Conservation (phyloP, 1,140 invertebrate species). For the Nephila pilipes region DNA sequence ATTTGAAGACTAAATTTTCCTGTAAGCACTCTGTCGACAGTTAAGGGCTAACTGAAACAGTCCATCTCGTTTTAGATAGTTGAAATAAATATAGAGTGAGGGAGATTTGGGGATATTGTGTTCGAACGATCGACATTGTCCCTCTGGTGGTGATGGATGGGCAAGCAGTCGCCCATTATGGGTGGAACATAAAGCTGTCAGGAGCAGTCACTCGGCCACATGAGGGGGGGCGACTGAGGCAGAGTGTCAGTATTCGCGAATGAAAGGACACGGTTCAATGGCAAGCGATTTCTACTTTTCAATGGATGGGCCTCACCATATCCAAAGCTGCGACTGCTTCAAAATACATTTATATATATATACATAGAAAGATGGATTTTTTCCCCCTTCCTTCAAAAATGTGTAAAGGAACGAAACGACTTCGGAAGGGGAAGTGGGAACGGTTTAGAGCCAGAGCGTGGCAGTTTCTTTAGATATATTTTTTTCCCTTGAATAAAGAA, state of each 20-base stretch:
- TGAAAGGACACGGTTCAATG: slow-evolving; percentile 57
- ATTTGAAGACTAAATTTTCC: slow-evolving; percentile 7
- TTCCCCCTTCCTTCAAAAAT: slow-evolving; percentile 45
- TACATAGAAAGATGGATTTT: slow-evolving; percentile 36
- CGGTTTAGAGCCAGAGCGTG: slow-evolving; percentile 19
- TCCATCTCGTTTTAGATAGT: slow-evolving; percentile 42
- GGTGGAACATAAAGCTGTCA: slow-evolving; percentile 70
- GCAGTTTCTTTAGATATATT: slow-evolving; percentile 38
- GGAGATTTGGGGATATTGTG: slow-evolving; percentile 56
- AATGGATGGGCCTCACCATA: slow-evolving; percentile 25
- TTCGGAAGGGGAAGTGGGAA: slow-evolving; percentile 20
- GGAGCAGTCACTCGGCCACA: slow-evolving; percentile 35
- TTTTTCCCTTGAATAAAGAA: slow-evolving; percentile 51
- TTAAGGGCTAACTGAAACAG: slow-evolving; percentile 31
- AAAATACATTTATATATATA: slow-evolving; percentile 60
- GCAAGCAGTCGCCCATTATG: slow-evolving; percentile 65
- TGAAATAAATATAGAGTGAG: slow-evolving; percentile 51
- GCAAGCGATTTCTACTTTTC: slow-evolving; percentile 69
- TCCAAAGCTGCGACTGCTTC: slow-evolving; percentile 11
- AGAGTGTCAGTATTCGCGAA: slow-evolving; percentile 60
- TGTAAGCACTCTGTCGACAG: not conserved
- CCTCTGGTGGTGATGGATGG: slow-evolving; percentile 64
- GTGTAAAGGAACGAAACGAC: slow-evolving; percentile 55
- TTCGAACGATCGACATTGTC: slow-evolving; percentile 62
- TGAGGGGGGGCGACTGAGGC: slow-evolving; percentile 7